These are phyloP conservation scores for Ernsta delagoae DNA, from an alignment of 2,888 invertebrate genomes.

Conservation along the genomic window DNA sequence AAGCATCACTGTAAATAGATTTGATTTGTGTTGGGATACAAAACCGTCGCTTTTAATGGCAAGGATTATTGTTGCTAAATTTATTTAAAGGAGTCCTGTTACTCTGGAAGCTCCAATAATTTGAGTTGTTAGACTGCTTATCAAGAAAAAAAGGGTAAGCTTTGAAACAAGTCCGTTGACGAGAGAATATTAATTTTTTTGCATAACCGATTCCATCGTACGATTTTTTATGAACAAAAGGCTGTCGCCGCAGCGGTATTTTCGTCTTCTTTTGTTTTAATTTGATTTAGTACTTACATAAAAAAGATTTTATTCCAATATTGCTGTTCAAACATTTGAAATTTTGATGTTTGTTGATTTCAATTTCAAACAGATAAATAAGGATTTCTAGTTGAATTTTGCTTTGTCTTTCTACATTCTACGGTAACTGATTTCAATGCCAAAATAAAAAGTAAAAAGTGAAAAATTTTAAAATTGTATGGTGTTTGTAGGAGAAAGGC, in stretches of 20 bases:
- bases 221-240: conserved; percentile 21
- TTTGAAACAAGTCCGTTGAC: conserved; percentile 12
- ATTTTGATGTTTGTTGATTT: background rate
- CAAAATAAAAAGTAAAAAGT: too few species aligned
- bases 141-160: conserved; percentile 5
- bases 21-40: conserved; percentile 6
- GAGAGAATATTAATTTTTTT: conserved; percentile 23
- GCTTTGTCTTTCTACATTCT: too few species aligned
- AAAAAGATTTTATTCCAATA: background rate
- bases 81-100: background rate
- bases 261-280: conserved; percentile 8
- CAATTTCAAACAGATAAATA: background rate
- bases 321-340: background rate
- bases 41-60: background rate
- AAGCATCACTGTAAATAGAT: conserved; percentile 28
- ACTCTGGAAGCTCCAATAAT: background rate
- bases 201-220: conserved; percentile 14
- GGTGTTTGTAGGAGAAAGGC: background rate
- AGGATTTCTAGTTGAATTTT: too few species aligned
- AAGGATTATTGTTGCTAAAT: background rate
- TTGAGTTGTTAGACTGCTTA: conserved; percentile 5
- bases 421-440: too few species aligned
- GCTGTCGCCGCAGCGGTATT: conserved; percentile 4
- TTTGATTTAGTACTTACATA: background rate
- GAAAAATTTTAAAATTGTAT: conserved; percentile 3